Evolutionary conservation across 2,888 invertebrate species (phyloP), one percentile per base, ranked within the genome.

Genomic region (Cylloceria caligata): DNA sequence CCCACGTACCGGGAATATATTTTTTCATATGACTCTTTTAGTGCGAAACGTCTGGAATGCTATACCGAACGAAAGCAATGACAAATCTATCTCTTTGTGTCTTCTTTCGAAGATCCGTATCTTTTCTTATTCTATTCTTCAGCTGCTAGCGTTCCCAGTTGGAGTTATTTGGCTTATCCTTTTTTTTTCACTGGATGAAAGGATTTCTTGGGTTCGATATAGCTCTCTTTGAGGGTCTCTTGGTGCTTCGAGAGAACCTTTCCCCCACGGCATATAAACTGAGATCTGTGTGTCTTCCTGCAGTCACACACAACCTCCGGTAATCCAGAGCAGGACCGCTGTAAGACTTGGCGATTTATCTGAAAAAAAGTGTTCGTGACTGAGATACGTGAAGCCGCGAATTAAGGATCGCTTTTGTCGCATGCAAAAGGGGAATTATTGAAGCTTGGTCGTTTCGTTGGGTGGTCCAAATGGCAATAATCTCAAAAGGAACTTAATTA

Each of bases 381-480:
- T 52, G 39, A 69, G 36, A 34, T 42, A 11, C 57, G n/a, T 57
- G 57, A 57, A 21, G 30, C 57, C 6, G 34, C 4, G 16, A 16
- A 6, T 57, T 34, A 34, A n/a, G 16, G n/a, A 16, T 30, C 30
- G 13, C 30, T 36, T 45, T 11, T 52, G 21, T 83, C 49, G 82
- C 83, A 76, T 80, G 75, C 57, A 11, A 19, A 68, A 45, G 7
- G 42, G 16, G 52, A 78, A 84, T 71, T 79, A 74, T 77, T 80
- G 49, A 36, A 45, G 24, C 39, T 71, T 55, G 45, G 9, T 36
- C 55, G 49, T 24, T 68, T 69, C 49, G 49, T 64, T 69, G 39
- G 52, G 19, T 49, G 11, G 19, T n/a, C 34, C 57, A 36, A 57
- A 45, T n/a, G 39, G 55, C 55, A 45, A 78, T 78, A 65, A 71